A percentile compares a stretch with the other conserved stretches of the same genome.
Evolutionary conservation across 2,797 vertebrate species (phyloP).

Genomic region (Valencia hispanica): DNA sequence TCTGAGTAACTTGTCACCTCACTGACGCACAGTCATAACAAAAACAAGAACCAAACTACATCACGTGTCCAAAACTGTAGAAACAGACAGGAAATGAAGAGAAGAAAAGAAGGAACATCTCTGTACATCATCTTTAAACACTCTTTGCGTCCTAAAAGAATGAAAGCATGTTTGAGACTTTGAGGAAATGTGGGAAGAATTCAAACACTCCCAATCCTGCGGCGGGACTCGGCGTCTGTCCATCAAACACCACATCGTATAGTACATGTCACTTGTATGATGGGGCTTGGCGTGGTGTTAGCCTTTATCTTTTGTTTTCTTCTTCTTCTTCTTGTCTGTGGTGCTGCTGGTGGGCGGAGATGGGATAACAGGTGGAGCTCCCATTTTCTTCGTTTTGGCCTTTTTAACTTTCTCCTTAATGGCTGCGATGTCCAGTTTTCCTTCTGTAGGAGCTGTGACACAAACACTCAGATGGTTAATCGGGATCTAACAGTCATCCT

Average conservation of each 20-base stretch:
- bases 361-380: constrained; percentile 86
- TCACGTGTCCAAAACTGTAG: constrained; percentile 1
- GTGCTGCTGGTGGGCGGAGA: constrained; percentile 72
- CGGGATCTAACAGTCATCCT: fast-evolving
- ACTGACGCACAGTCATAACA: background rate
- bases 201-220: background rate
- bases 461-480: constrained; percentile 12
- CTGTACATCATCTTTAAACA: constrained; percentile 4
- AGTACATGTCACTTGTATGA: background rate
- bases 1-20: background rate
- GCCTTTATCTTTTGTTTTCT: constrained; percentile 74
- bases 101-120: background rate
- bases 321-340: constrained; percentile 84
- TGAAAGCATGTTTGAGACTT: background rate
- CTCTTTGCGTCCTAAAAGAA: background rate
- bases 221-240: constrained; percentile 13
- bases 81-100: background rate
- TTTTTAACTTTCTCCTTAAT: constrained; percentile 95
- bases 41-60: constrained; percentile 10
- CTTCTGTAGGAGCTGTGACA: constrained; percentile 81
- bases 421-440: constrained; percentile 89
- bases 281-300: constrained; percentile 3
- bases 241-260: background rate
- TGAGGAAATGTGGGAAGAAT: background rate
- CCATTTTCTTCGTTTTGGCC: constrained; percentile 93